These are phyloP conservation scores for Drosophila neotestacea DNA, from an alignment of 2,888 invertebrate species.

Conservation along the genomic window DNA sequence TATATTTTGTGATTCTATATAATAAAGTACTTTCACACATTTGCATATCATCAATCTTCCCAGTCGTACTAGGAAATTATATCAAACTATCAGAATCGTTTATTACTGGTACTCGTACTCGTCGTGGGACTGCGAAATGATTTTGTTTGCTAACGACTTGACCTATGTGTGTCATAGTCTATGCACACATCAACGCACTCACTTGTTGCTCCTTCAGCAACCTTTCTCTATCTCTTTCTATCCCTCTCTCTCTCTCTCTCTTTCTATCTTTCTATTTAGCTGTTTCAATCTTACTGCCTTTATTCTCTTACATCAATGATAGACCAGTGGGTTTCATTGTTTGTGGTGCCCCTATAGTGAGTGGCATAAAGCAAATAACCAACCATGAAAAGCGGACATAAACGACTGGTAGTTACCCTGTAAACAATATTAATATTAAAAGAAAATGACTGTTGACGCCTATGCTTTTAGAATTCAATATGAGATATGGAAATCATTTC, in stretches of 20 bases:
- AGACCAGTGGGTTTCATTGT: slow-evolving; percentile 26
- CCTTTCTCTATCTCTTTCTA: neutral
- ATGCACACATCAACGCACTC: slow-evolving; percentile 18
- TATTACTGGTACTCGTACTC: neutral
- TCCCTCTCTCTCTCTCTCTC: neutral
- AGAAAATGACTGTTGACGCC: neutral
- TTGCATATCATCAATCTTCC: neutral
- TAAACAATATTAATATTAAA: neutral
- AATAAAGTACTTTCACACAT: neutral
- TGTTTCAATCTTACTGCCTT: neutral
- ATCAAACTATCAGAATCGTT: neutral
- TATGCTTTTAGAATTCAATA: too few relatives aligned
- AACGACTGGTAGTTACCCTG: neutral
- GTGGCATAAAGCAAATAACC: slow-evolving; percentile 20
- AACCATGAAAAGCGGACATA: slow-evolving; percentile 1
- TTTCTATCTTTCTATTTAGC: neutral
- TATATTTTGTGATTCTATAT: too few relatives aligned
- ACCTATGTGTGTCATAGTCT: slow-evolving; percentile 33
- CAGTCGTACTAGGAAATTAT: too few relatives aligned
- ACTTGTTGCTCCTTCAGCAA: slow-evolving; percentile 46
- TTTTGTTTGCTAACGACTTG: slow-evolving; percentile 25
- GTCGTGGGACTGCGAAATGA: slow-evolving; percentile 16
- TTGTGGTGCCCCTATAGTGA: slow-evolving; percentile 23
- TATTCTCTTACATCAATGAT: neutral
- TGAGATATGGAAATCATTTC: neutral